Percentiles rank a stretch among this genome's conserved stretches.
phyloP scores from a whole-genome alignment of 1,140 invertebrate genomes.

The Ylistrum balloti region DNA sequence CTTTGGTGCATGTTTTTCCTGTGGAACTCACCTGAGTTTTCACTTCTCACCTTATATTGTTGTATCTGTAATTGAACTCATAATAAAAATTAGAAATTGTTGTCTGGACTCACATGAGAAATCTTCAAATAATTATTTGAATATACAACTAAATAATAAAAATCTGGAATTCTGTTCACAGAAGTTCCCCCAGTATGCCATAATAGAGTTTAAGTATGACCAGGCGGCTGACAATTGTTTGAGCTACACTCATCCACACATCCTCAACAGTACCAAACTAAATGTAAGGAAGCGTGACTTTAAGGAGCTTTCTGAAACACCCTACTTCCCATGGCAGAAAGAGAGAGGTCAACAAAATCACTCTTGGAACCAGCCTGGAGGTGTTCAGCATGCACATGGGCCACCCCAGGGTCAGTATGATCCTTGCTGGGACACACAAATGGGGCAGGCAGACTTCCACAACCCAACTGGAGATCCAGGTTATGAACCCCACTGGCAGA shows the following conservation, averaged over 20 bases:
- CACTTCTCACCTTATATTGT: too few species aligned
- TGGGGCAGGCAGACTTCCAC: not conserved
- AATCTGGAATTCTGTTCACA: not conserved
- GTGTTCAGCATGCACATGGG: not conserved
- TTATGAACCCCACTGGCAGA: not conserved
- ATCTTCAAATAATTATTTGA: too few species aligned
- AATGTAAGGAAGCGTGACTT: constrained; percentile 53
- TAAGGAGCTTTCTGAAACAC: constrained; percentile 54
- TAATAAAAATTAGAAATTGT: too few species aligned
- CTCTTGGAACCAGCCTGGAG: constrained; percentile 43
- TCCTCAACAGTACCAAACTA: constrained; percentile 54
- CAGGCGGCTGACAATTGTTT: constrained; percentile 46
- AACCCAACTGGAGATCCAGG: not conserved
- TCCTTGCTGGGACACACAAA: constrained; percentile 16
- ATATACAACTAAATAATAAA: too few species aligned
- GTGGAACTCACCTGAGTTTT: too few species aligned
- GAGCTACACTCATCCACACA: constrained; percentile 48
- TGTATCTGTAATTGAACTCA: too few species aligned
- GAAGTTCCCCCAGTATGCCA: constrained; percentile 54
- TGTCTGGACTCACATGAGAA: too few species aligned
- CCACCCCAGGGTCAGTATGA: not conserved
- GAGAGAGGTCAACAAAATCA: constrained; percentile 23
- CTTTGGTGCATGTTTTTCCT: too few species aligned
- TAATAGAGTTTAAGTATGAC: constrained; percentile 53
- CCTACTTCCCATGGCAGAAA: constrained; percentile 62